Evolutionary conservation across 2,797 vertebrate genomes (phyloP).

Genomic region (Cheirogaleus major): DNA sequence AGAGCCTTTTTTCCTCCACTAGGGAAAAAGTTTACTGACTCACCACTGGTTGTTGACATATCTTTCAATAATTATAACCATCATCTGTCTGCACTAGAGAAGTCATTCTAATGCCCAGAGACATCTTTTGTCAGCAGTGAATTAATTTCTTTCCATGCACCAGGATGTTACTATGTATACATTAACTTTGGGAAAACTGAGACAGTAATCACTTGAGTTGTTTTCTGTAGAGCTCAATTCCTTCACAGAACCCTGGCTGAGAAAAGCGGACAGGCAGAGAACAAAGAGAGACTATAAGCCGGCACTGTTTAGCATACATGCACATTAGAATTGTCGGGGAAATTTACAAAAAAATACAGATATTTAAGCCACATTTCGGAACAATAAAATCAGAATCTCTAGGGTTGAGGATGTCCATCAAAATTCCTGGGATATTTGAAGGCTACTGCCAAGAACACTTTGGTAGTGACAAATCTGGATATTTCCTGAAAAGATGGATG

Average conservation of each 20-base stretch:
- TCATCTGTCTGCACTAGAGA: not conserved
- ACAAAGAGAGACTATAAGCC: not conserved
- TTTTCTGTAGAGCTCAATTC: not conserved
- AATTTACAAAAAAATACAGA: not conserved
- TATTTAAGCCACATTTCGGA: not conserved
- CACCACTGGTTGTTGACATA: not conserved
- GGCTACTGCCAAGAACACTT: not conserved
- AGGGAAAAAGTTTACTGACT: too few species aligned
- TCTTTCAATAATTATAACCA: not conserved
- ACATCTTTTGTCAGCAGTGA: not conserved
- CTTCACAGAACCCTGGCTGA: not conserved
- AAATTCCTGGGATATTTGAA: not conserved
- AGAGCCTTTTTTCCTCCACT: not conserved
- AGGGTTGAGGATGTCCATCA: not conserved
- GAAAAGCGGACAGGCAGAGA: not conserved
- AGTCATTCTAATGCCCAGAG: not conserved
- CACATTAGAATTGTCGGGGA: too few species aligned
- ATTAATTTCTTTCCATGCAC: not conserved
- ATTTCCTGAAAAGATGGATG: not conserved
- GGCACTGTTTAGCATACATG: not conserved
- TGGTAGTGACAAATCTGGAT: not conserved
- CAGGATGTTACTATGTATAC: not conserved
- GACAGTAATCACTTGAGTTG: not conserved
- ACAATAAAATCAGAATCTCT: not conserved
- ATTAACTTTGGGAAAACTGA: not conserved